Conservation (phyloP, 2,113 vertebrate genomes). For the Trematocara nigrifrons region DNA sequence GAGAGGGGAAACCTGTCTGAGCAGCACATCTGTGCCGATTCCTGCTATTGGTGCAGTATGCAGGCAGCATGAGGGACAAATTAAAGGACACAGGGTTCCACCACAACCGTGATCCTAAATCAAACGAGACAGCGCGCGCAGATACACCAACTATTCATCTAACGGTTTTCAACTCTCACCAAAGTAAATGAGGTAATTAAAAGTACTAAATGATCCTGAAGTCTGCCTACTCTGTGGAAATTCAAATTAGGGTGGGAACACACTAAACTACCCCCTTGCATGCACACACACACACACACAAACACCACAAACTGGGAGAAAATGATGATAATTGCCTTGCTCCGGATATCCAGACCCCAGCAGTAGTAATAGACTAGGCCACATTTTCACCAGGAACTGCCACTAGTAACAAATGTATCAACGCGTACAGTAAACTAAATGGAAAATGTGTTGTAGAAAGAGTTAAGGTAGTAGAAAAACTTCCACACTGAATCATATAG, state of each 20-base stretch:
- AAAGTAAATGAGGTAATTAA: neutral
- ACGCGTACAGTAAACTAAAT: neutral
- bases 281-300: neutral
- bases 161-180: neutral
- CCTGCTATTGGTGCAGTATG: constrained; percentile 19
- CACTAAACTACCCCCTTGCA: neutral
- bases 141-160: neutral
- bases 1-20: constrained; percentile 13
- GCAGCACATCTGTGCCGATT: constrained; percentile 5
- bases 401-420: neutral
- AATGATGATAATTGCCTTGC: constrained; percentile 70
- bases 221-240: constrained; percentile 34
- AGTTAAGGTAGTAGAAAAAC: neutral
- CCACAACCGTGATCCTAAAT: neutral
- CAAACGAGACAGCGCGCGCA: neutral
- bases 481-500: neutral
- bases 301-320: constrained; percentile 57
- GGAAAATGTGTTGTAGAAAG: neutral
- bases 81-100: constrained; percentile 1
- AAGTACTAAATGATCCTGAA: constrained; percentile 1
- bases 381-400: constrained; percentile 35
- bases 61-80: constrained; percentile 12
- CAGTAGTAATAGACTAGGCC: constrained; percentile 25
- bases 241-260: constrained; percentile 42
- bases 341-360: constrained; percentile 62